Evolutionary conservation across 2,888 invertebrate species (phyloP).

Genomic region (Temnothorax rugatulus): DNA sequence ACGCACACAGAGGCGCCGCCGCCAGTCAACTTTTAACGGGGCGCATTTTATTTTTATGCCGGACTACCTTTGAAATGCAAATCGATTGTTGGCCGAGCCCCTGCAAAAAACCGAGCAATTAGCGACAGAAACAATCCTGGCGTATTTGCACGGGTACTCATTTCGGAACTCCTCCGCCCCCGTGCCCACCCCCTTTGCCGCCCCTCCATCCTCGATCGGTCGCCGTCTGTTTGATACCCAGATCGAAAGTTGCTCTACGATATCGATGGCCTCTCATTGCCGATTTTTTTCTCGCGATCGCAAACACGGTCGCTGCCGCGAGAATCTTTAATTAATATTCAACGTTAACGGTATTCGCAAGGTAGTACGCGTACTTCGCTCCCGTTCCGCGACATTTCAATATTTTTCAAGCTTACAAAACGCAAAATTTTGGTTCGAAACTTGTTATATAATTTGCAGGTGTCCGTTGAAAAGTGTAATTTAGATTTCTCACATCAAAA

Average conservation of each 20-base stretch:
- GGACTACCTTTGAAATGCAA: constrained; percentile 80
- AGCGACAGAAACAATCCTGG: constrained; percentile 81
- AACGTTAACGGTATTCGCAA: constrained; percentile 1
- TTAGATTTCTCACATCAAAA: neutral
- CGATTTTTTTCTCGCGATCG: constrained; percentile 75
- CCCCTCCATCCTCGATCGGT: constrained; percentile 42
- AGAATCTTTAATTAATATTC: constrained; percentile 73
- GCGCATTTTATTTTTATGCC: constrained; percentile 78
- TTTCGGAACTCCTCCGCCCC: constrained; percentile 78
- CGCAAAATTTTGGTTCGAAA: neutral
- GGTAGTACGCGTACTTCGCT: neutral
- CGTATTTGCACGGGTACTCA: constrained; percentile 83
- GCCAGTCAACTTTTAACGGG: constrained; percentile 77
- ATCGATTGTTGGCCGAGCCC: constrained; percentile 78
- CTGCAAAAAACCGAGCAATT: constrained; percentile 80
- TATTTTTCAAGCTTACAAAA: neutral
- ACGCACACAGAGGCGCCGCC: constrained; percentile 68
- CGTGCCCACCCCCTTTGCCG: constrained; percentile 31
- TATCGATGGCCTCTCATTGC: constrained; percentile 58
- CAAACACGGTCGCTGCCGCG: constrained; percentile 62
- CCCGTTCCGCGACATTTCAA: neutral
- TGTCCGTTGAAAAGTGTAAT: neutral
- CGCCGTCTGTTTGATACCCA: constrained; percentile 41
- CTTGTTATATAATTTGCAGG: neutral
- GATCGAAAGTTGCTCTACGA: constrained; percentile 61